Percentiles rank a stretch among this genome's conserved stretches.
These are phyloP conservation scores for Dendrophyllia cribrosa DNA, from an alignment of 64 coral and sea anemone species.

Conservation along the genomic window DNA sequence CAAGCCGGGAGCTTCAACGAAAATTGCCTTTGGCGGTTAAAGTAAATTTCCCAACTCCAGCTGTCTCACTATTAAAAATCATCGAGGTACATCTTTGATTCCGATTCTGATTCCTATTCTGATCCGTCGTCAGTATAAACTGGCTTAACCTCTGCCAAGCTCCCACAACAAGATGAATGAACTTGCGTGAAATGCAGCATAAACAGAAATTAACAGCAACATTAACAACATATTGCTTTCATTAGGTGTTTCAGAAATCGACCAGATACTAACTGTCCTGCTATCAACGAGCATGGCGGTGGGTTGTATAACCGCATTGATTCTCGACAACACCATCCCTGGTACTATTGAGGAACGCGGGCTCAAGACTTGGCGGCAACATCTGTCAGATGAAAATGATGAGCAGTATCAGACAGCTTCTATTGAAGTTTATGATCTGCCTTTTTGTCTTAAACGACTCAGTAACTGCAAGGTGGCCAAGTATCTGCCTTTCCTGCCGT, in stretches of 20 bases:
- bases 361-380: slow-evolving; percentile 13
- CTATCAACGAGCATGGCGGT: slow-evolving; percentile 77
- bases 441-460: slow-evolving; percentile 66
- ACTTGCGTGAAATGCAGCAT: too few relatives aligned
- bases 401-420: slow-evolving; percentile 41
- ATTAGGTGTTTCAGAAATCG: slow-evolving; percentile 62
- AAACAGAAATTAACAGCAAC: too few relatives aligned
- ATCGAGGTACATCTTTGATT: too few relatives aligned
- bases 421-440: slow-evolving; percentile 80
- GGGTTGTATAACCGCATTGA: slow-evolving; percentile 56
- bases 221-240: not conserved
- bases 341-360: slow-evolving; percentile 73
- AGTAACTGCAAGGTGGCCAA: slow-evolving; percentile 71
- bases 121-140: too few relatives aligned
- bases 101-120: too few relatives aligned
- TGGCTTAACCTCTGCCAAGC: too few relatives aligned
- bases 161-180: too few relatives aligned
- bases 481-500: slow-evolving; percentile 82
- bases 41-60: too few relatives aligned
- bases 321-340: slow-evolving; percentile 82
- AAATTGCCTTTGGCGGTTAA: too few relatives aligned
- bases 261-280: slow-evolving; percentile 77
- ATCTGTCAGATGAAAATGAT: not conserved
- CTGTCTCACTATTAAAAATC: too few relatives aligned
- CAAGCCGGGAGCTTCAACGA: too few relatives aligned